Evolutionary conservation across 2,797 vertebrate genomes (phyloP).

Genomic region (Argya squamiceps): DNA sequence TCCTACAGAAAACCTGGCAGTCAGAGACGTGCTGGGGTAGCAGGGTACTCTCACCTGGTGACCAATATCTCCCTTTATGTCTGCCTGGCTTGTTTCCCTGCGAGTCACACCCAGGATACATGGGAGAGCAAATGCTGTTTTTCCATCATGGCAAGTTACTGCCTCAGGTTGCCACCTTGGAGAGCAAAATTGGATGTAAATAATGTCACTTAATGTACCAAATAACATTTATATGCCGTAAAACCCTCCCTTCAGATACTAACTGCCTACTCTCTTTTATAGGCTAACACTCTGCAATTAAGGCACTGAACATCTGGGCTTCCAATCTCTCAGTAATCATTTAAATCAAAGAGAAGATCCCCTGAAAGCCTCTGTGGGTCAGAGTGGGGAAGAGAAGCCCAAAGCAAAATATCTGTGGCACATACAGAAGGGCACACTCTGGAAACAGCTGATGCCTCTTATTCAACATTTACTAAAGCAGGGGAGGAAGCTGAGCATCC

Average conservation of each 20-base stretch:
- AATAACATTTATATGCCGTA: slow-evolving; percentile 40
- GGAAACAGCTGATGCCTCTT: slow-evolving; percentile 64
- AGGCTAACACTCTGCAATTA: slow-evolving; percentile 39
- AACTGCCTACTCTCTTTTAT: slow-evolving; percentile 42
- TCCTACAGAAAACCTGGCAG: neutral
- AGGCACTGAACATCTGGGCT: slow-evolving; percentile 56
- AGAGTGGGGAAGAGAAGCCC: slow-evolving; percentile 32
- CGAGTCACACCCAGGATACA: neutral
- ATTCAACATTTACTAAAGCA: slow-evolving; percentile 52
- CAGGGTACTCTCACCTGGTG: neutral
- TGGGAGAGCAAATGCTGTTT: neutral
- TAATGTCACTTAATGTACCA: slow-evolving; percentile 47
- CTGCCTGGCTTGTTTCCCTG: neutral
- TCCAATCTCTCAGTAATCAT: slow-evolving; percentile 23
- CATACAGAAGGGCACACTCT: slow-evolving; percentile 20
- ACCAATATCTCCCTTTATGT: neutral
- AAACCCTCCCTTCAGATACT: slow-evolving; percentile 46
- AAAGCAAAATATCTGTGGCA: slow-evolving; percentile 46
- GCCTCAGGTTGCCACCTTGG: slow-evolving; percentile 19
- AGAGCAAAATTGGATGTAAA: slow-evolving; percentile 45
- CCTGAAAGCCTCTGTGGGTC: slow-evolving; percentile 44
- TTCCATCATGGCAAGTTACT: neutral
- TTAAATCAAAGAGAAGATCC: slow-evolving; percentile 49
- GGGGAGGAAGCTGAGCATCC: slow-evolving; percentile 31
- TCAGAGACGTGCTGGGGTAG: neutral